Evolutionary conservation across 2,797 vertebrate species (phyloP), one percentile per base, ranked within the genome.

Genomic region (Sylvilagus floridanus): DNA sequence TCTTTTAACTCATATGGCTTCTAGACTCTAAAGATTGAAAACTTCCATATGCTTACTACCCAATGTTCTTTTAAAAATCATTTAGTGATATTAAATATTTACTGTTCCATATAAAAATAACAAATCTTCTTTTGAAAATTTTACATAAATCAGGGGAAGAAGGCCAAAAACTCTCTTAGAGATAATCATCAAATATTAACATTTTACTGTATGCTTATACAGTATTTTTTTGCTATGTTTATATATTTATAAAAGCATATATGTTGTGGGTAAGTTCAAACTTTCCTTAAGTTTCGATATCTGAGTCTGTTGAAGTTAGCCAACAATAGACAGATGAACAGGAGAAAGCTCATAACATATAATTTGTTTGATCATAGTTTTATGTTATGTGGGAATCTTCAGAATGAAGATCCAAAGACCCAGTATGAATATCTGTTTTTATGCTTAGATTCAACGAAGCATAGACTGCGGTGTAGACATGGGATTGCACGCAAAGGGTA

Each of bases 101-200:
- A 62, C 30, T 92, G 47, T 62, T 93, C 32, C 85, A 88, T 83
- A 52, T 82, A 66, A 87, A 83, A 91, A 1, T 86, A 75, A 66
- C 75, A 82, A 62, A 69, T 91, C 42, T 42, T 75, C 9, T 42
- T 77, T 81, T 89, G 54, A 65, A 91, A 95, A 75, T 4, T 79
- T 71, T 88, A 76, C 42, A 69, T 87, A 88, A 84, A 65, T 79
- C 42, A n/a, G 79, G 57, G 73, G 85, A 83, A 65, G 8, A 71
- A 84, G 50, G 35, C 8, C 54, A 16, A 52, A 78, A 86, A 54
- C 62, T 84, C 17, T 84, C 28, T 62, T 54, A 90, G 35, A 82
- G n/a, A 71, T 69, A 84, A 84, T 76, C 17, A 57, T n/a, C 42
- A 85, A 71, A 84, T 84, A 26, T 85, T 84, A 77, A 77, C 37